Evolutionary conservation across 2,797 vertebrate species (phyloP).

Genomic region (Apodemus agrarius): DNA sequence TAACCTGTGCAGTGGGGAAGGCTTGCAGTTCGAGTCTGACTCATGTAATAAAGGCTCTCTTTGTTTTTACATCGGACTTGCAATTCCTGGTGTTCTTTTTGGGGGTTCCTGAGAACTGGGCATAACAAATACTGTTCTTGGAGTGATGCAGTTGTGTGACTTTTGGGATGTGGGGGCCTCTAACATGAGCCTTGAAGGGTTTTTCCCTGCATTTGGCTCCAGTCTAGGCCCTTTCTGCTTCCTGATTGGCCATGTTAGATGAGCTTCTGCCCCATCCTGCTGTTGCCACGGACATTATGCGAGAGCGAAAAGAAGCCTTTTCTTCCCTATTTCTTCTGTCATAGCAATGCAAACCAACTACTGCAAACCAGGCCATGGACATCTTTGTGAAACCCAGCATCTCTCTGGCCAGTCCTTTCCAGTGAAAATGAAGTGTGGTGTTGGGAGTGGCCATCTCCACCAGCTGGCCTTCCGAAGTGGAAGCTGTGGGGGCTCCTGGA

Average conservation of each 20-base stretch:
- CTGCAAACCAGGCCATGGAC: background rate
- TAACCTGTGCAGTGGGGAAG: no score
- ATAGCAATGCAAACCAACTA: background rate
- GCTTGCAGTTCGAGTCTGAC: no score
- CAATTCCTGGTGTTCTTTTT: no score
- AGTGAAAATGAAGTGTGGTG: background rate
- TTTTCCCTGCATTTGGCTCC: background rate
- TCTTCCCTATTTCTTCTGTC: background rate
- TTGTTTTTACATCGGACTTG: no score
- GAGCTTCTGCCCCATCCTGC: background rate
- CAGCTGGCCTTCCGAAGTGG: background rate
- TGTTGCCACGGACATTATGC: no score
- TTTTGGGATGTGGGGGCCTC: background rate
- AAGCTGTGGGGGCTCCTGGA: background rate
- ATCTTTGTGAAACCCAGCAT: background rate
- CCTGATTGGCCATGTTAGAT: background rate
- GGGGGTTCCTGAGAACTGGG: no score
- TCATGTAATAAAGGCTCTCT: no score
- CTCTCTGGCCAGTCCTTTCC: background rate
- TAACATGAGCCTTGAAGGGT: background rate
- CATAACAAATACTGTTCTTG: no score
- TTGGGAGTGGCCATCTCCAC: background rate
- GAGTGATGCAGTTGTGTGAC: background rate
- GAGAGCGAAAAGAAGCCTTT: background rate
- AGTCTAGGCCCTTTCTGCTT: background rate